Evolutionary conservation across 2,113 vertebrate species (phyloP).

Genomic region (Mormyrus iriodes): DNA sequence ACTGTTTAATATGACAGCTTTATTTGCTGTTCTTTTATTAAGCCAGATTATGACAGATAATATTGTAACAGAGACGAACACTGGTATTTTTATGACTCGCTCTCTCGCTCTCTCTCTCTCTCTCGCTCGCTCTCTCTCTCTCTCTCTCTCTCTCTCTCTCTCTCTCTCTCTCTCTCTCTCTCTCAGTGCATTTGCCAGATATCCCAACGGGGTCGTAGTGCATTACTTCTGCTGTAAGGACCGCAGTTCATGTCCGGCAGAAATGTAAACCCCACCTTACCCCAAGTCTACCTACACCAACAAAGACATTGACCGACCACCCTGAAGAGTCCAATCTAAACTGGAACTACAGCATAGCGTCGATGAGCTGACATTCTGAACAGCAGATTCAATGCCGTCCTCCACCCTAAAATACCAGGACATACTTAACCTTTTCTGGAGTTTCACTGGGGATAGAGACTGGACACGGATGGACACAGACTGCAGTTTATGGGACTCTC

Average conservation of each 20-base stretch:
- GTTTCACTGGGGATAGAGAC: not conserved
- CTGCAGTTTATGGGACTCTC: not conserved
- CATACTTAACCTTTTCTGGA: not conserved
- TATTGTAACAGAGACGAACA: not conserved
- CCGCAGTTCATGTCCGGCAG: conserved; percentile 67
- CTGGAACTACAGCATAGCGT: not conserved
- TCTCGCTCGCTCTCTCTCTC: conserved; percentile 18
- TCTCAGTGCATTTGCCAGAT: conserved; percentile 88
- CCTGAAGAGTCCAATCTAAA: not conserved
- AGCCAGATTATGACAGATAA: not conserved
- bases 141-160: conserved; percentile 1
- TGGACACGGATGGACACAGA: not conserved
- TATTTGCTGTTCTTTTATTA: not conserved
- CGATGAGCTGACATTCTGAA: not conserved
- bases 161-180: conserved; percentile 11
- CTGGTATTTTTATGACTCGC: not conserved
- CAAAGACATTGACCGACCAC: not conserved
- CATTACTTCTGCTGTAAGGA: conserved; percentile 99
- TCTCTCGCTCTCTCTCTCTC: conserved; percentile 5
- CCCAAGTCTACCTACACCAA: not conserved
- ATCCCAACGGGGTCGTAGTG: conserved; percentile 90
- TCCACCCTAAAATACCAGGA: not conserved
- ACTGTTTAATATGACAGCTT: not conserved
- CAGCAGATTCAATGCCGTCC: not conserved
- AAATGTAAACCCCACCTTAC: conserved; percentile 60